Conservation (phyloP, 2,888 invertebrate species). For the Oligia strigilis region DNA sequence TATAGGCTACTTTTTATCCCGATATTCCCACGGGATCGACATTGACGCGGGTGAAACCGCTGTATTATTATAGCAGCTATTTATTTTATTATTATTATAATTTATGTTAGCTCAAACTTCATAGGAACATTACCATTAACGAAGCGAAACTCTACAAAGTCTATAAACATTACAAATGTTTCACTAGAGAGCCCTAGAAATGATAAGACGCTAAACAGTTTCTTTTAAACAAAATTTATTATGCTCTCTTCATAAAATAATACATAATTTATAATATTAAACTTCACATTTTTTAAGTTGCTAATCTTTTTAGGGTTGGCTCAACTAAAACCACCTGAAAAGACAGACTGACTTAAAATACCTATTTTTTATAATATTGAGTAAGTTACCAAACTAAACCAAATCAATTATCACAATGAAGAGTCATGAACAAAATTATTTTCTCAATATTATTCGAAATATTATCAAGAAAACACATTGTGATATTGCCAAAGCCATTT, state of each 20-base stretch:
- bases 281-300: neutral
- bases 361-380: neutral
- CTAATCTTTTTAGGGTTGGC: neutral
- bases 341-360: neutral
- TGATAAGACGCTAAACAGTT: slow-evolving; percentile 27
- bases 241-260: neutral
- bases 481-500: slow-evolving; percentile 13
- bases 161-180: slow-evolving; percentile 36
- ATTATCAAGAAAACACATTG: too few relatives aligned
- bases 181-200: slow-evolving; percentile 42
- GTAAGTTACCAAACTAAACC: neutral
- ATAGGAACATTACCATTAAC: slow-evolving; percentile 11
- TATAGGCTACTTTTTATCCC: too few relatives aligned
- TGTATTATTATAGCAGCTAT: too few relatives aligned
- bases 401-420: neutral
- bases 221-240: slow-evolving; percentile 4
- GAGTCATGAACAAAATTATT: neutral
- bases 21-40: too few relatives aligned
- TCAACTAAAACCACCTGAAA: neutral
- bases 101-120: slow-evolving; percentile 19
- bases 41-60: too few relatives aligned
- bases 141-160: slow-evolving; percentile 23
- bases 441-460: neutral
- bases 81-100: neutral
- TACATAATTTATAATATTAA: neutral